Evolutionary conservation across 2,797 vertebrate species (phyloP), one percentile per base, ranked within the genome.

Genomic region (Bryconaethiops microstoma): DNA sequence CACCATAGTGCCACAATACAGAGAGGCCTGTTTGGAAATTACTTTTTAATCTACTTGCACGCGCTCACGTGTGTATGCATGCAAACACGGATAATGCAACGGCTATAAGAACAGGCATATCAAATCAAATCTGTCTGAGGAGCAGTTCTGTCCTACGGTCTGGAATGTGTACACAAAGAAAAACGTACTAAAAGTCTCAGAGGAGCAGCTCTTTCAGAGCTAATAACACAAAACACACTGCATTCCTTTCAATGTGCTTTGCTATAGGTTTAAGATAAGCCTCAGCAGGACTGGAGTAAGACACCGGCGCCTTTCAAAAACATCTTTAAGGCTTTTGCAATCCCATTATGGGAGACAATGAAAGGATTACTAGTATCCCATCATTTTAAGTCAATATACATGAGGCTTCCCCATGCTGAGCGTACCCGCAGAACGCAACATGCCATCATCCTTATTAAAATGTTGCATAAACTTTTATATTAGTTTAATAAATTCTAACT

Each of bases 261-360:
- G 6, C 62, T 78, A 54, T 67, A 80, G 74, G 57, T 83, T 82
- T 72, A 83, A 83, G 60, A 74, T 59, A 85, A 72, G 68, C 42
- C 67, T 71, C 59, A 42, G 39, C 23, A 74, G 45, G 78, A 54
- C 69, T 75, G 45, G 68, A 78, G 76, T 76, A 74, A 79, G 77
- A 79, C 68, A 72, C 35, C 55, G 14, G 52, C 16, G 50, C 76
- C 63, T 73, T 83, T 80, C 76, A 81, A 59, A 64, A 81, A 80
- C 67, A 68, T 57, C 78, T 81, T 71, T 62, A 65, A 76, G 65
- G 62, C 62, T 77, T 75, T 17, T 70, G 39, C 59, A 83, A 72
- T 85, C 52, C 67, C 71, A 81, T 85, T 79, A 83, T 78, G 81
- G 79, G 25, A 81, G 79, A 85, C 76, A 74, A 78, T 80, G 79